Conservation (phyloP, 2,113 vertebrate species). For the Chlamydotis undulata region DNA sequence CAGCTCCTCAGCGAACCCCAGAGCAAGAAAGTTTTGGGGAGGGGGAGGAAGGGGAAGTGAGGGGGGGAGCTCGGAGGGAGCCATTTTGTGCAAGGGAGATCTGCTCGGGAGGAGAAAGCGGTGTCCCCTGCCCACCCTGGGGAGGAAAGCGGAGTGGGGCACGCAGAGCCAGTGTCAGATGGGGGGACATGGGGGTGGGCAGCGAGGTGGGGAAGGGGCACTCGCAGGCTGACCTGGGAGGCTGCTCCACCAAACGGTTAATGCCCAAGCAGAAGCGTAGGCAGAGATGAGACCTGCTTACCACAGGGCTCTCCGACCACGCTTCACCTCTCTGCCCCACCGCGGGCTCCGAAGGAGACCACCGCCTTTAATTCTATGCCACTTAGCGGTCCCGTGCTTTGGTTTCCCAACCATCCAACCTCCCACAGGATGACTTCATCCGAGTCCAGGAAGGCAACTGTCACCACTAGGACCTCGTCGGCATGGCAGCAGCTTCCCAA, state of each 20-base stretch:
- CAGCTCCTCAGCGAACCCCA: slow-evolving; percentile 43
- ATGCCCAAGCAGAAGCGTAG: background rate
- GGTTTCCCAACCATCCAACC: background rate
- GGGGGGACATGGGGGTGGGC: accelerated
- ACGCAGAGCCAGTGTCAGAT: accelerated
- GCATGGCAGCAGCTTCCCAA: background rate
- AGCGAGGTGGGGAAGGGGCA: background rate
- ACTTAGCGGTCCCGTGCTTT: background rate
- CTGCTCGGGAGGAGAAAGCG: background rate
- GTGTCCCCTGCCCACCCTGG: background rate
- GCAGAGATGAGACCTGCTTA: background rate
- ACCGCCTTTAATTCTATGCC: background rate
- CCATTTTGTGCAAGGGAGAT: slow-evolving; percentile 29
- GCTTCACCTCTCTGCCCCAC: background rate
- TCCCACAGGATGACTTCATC: background rate
- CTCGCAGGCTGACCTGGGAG: background rate
- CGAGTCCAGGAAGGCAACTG: accelerated
- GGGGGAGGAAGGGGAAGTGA: background rate
- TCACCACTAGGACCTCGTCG: accelerated
- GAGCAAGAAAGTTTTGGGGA: slow-evolving; percentile 25
- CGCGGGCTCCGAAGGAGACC: accelerated
- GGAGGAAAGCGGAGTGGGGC: background rate
- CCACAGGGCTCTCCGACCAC: background rate
- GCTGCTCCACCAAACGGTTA: background rate
- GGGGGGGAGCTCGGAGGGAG: background rate